Conservation (phyloP, 2,113 vertebrate species). For the Engystomops pustulosus region DNA sequence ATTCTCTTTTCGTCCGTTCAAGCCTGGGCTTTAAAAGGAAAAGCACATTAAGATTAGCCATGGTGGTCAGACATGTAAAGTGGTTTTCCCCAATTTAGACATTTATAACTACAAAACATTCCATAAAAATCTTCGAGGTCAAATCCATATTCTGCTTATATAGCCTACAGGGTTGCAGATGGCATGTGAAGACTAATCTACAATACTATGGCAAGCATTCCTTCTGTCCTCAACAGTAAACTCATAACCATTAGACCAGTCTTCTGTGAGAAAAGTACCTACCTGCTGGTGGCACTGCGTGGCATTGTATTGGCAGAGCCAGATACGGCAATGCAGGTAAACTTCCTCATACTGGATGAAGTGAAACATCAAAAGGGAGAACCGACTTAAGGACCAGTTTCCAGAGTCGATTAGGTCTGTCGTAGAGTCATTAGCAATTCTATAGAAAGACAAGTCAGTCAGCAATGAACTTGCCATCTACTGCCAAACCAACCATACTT, state of each 20-base stretch:
- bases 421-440: constrained; percentile 65
- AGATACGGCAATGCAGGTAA: constrained; percentile 71
- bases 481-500: no score
- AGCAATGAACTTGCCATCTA: not conserved
- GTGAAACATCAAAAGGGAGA: constrained; percentile 74
- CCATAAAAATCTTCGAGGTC: no score
- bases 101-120: no score
- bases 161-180: no score
- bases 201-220: no score
- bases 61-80: no score
- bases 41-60: no score
- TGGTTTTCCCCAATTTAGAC: no score
- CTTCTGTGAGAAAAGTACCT: not conserved
- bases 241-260: no score
- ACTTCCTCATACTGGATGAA: constrained; percentile 62
- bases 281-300: constrained; percentile 65
- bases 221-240: no score
- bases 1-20: constrained; percentile 9
- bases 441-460: not conserved
- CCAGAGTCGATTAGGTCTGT: constrained; percentile 63
- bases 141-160: no score
- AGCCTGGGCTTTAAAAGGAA: constrained; percentile 64
- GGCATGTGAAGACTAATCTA: no score
- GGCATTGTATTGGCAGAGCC: constrained; percentile 62
- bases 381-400: constrained; percentile 64